phyloP scores from a whole-genome alignment of 2,797 vertebrate genomes.

The Sebastes matsubarae region DNA sequence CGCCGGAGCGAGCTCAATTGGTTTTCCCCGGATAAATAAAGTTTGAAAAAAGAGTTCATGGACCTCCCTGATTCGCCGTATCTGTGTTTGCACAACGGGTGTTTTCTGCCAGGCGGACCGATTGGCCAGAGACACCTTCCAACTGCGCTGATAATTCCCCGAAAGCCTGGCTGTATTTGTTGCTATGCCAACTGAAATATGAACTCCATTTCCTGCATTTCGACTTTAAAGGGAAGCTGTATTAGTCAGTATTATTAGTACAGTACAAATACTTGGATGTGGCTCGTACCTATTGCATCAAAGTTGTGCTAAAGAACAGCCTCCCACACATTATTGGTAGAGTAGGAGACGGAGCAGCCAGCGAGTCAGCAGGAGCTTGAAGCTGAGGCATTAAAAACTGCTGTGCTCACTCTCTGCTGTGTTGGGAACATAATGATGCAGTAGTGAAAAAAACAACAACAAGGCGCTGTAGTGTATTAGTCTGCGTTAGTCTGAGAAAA shows the following conservation, averaged over 20 bases:
- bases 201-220: neutral
- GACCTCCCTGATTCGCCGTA: conserved; percentile 8
- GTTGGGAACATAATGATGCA: conserved; percentile 60
- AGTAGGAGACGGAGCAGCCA: conserved; percentile 27
- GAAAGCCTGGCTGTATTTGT: conserved; percentile 10
- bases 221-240: neutral
- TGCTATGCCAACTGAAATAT: conserved; percentile 27
- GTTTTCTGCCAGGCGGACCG: conserved; percentile 11
- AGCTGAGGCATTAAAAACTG: conserved; percentile 57
- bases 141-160: conserved; percentile 39
- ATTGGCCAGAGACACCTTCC: conserved; percentile 27
- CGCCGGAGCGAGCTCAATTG: neutral
- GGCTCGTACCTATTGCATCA: conserved; percentile 1
- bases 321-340: conserved; percentile 21
- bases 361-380: conserved; percentile 54
- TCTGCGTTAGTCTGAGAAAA: conserved; percentile 35
- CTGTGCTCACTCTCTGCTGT: conserved; percentile 50
- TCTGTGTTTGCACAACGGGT: conserved; percentile 20
- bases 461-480: conserved; percentile 42
- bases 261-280: neutral
- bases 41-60: neutral
- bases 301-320: conserved; percentile 31
- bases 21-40: conserved; percentile 22
- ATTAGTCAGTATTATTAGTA: neutral
- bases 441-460: conserved; percentile 17